Percentiles rank a stretch among this genome's conserved stretches.
These are phyloP conservation scores for Reticulitermes lucifugus DNA, from an alignment of 2,888 invertebrate species.

Conservation along the genomic window DNA sequence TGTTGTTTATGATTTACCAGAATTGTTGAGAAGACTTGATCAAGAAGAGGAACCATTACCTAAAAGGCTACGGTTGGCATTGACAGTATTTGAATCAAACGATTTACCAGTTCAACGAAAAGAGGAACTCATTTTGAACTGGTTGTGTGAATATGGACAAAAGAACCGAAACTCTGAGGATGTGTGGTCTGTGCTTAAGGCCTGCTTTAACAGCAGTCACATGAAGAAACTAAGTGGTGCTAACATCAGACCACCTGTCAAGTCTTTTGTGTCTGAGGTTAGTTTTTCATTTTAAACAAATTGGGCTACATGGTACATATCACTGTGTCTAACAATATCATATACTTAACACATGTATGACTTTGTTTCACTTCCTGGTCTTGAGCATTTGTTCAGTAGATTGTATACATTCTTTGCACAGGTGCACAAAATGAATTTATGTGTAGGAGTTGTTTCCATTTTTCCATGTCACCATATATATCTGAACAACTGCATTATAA, in stretches of 20 bases:
- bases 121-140: conserved; percentile 28
- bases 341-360: no score
- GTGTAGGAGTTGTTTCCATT: no score
- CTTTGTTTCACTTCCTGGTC: no score
- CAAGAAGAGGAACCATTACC: conserved; percentile 33
- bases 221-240: conserved; percentile 1
- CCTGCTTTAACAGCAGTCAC: conserved; percentile 15
- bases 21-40: conserved; percentile 30
- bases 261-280: conserved; percentile 16
- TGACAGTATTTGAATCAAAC: conserved; percentile 23
- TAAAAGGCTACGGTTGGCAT: conserved; percentile 29
- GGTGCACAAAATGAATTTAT: no score
- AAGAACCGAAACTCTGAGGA: conserved; percentile 1
- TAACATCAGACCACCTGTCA: conserved; percentile 1
- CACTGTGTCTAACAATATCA: no score
- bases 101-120: conserved; percentile 23
- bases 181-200: conserved; percentile 19
- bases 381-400: no score
- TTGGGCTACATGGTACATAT: no score
- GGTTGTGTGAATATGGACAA: conserved; percentile 27
- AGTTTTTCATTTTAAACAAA: not conserved
- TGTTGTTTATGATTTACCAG: not conserved
- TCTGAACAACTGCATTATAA: no score
- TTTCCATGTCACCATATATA: no score
- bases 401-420: no score